Percentiles rank a stretch among this genome's conserved stretches.
Evolutionary conservation across 1,140 invertebrate genomes (phyloP).

Genomic region (Bombus polaris): DNA sequence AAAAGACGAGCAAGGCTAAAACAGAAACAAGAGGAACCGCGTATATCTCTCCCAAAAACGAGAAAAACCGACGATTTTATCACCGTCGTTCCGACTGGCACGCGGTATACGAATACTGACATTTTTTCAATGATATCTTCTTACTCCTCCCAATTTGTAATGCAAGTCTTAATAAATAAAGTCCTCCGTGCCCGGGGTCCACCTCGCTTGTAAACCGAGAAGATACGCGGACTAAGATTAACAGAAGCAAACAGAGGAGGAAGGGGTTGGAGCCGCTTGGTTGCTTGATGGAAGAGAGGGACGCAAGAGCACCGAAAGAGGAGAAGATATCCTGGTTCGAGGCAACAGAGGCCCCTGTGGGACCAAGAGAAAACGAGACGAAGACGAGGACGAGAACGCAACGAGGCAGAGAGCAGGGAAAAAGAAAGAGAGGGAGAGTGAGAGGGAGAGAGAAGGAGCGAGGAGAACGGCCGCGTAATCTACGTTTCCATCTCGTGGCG

Average conservation of each 20-base stretch:
- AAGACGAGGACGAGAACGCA: slow-evolving; percentile 45
- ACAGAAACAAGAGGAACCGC: slow-evolving; percentile 13
- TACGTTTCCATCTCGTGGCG: slow-evolving; percentile 81
- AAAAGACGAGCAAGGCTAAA: background rate
- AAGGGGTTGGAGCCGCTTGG: slow-evolving; percentile 13
- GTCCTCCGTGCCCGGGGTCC: slow-evolving; percentile 41
- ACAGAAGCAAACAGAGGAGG: slow-evolving; percentile 59
- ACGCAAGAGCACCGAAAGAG: slow-evolving; percentile 23
- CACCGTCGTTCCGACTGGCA: slow-evolving; percentile 11
- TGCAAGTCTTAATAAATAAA: slow-evolving; percentile 69
- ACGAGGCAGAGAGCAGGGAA: slow-evolving; percentile 42
- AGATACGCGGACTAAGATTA: slow-evolving; percentile 67
- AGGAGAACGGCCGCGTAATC: slow-evolving; percentile 72
- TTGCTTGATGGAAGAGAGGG: slow-evolving; percentile 40
- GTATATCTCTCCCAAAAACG: background rate
- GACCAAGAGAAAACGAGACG: slow-evolving; percentile 21
- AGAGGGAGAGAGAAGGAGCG: slow-evolving; percentile 28
- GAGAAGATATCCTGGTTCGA: slow-evolving; percentile 51
- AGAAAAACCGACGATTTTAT: slow-evolving; percentile 54
- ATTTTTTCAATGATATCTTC: slow-evolving; percentile 63
- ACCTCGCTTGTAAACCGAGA: slow-evolving; percentile 50
- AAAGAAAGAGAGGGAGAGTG: too few relatives aligned
- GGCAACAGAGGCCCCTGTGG: slow-evolving; percentile 2
- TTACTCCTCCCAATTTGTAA: slow-evolving; percentile 61
- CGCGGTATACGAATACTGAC: slow-evolving; percentile 53